Percentiles rank a stretch among this genome's conserved stretches.
phyloP scores from a whole-genome alignment of 2,113 vertebrate species.

The Panthera leo region DNA sequence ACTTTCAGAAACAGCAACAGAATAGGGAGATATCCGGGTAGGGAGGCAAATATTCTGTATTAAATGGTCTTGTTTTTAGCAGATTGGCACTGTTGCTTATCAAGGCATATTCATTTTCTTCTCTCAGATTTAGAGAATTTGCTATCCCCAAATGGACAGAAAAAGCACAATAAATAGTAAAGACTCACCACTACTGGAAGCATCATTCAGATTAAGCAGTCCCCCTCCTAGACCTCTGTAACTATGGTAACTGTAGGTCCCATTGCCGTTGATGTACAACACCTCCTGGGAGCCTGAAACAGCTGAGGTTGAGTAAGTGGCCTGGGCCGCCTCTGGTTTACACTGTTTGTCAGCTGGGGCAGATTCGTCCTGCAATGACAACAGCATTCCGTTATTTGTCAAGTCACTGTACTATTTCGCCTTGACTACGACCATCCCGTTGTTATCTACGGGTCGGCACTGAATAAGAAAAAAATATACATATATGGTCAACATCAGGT shows the following conservation, averaged over 20 bases:
- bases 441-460: not conserved
- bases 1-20: not conserved
- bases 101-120: not conserved
- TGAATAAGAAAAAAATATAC: not conserved
- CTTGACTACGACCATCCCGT: not conserved
- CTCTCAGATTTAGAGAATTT: not conserved
- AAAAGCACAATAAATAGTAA: conserved; percentile 23
- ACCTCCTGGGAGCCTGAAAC: conserved; percentile 90
- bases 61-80: not conserved
- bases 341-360: conserved; percentile 86
- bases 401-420: not conserved
- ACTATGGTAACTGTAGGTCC: conserved; percentile 92
- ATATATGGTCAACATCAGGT: not conserved
- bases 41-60: not conserved
- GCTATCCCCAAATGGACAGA: not conserved
- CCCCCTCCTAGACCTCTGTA: conserved; percentile 90
- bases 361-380: conserved; percentile 86
- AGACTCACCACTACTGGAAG: conserved; percentile 89
- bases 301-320: conserved; percentile 86
- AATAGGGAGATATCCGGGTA: not conserved
- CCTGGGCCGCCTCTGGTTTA: conserved; percentile 87
- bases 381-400: conserved; percentile 30
- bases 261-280: conserved; percentile 91
- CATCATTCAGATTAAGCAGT: conserved; percentile 89
- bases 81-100: not conserved